These are phyloP conservation scores for Lepidurus packardi DNA, from an alignment of 1,140 invertebrate genomes.

Conservation along the genomic window DNA sequence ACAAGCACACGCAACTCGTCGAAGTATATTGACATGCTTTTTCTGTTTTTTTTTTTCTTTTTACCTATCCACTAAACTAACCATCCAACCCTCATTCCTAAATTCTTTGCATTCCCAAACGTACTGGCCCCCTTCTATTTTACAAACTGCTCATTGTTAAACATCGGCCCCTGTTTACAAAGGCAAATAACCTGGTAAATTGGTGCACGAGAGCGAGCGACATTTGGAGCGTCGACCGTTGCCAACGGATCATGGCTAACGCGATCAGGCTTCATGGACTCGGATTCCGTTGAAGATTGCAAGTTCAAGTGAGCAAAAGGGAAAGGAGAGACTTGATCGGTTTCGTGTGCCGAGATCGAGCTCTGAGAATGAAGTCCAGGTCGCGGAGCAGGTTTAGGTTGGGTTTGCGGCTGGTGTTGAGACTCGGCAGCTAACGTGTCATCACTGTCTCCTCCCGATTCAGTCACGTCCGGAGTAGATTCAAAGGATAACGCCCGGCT, in stretches of 20 bases:
- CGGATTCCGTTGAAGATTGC: background rate
- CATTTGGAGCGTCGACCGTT: background rate
- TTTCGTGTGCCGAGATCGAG: background rate
- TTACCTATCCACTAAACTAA: no score
- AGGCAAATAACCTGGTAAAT: conserved; percentile 10
- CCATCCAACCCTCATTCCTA: no score
- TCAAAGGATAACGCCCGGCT: background rate
- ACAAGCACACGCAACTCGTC: no score
- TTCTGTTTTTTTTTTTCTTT: no score
- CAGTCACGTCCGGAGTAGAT: background rate
- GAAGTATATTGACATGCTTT: no score
- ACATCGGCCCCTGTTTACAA: background rate
- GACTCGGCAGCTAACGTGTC: background rate
- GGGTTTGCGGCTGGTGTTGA: background rate
- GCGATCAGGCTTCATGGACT: background rate
- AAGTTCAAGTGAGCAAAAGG: background rate
- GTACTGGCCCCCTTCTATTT: no score
- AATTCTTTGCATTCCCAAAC: no score
- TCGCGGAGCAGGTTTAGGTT: background rate
- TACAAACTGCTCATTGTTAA: no score
- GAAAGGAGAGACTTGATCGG: background rate
- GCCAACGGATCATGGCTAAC: background rate
- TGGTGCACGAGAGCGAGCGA: background rate
- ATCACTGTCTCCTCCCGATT: background rate
- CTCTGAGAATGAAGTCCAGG: background rate